These are phyloP conservation scores for Aix galericulata DNA, from an alignment of 2,113 vertebrate genomes.

Conservation along the genomic window DNA sequence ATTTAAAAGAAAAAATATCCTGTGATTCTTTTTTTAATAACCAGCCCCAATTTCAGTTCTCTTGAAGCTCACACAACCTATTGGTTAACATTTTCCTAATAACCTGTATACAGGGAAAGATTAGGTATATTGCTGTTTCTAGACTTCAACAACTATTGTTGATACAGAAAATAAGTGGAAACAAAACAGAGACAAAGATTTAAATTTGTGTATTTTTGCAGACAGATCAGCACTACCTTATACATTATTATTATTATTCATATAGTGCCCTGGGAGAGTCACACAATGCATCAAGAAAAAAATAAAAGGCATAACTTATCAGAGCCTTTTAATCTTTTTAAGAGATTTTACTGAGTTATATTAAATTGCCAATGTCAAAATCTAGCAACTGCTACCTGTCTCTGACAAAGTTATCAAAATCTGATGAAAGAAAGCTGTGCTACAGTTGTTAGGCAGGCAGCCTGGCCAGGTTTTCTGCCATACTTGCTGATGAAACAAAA, in stretches of 20 bases:
- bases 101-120: neutral
- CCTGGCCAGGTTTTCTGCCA: conserved; percentile 22
- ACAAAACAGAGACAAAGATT: neutral
- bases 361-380: conserved; percentile 12
- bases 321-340: neutral
- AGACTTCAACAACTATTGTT: neutral
- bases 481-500: conserved; percentile 40
- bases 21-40: neutral
- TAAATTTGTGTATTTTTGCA: neutral
- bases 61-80: neutral
- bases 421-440: conserved; percentile 1
- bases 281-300: neutral
- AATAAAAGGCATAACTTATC: neutral
- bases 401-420: neutral
- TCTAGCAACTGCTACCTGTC: neutral
- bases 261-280: neutral
- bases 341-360: neutral
- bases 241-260: neutral
- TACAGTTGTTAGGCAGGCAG: conserved; percentile 13
- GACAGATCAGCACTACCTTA: neutral
- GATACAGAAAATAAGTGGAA: neutral
- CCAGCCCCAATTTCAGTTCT: neutral
- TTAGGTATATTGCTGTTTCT: neutral
- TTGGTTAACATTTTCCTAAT: neutral
- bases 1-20: neutral